A percentile compares a stretch with the other conserved stretches of the same genome.
Conservation (phyloP, 53 echinoderm and acorn worm genomes). For the Astropecten irregularis region DNA sequence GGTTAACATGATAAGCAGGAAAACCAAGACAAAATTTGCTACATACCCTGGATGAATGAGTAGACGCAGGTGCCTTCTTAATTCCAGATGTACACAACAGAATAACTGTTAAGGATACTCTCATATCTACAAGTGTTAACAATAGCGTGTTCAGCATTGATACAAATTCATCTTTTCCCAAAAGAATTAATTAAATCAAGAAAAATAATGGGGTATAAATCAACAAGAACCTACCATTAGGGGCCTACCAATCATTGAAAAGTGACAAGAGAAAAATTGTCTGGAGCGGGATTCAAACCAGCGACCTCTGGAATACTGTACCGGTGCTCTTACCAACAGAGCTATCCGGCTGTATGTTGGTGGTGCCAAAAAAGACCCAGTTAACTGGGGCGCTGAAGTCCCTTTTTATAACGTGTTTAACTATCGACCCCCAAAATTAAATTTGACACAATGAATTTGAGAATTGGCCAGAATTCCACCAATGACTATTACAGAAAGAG, state of each 20-base stretch:
- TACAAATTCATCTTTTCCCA: neutral
- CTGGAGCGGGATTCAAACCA: no score
- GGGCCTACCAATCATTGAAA: neutral
- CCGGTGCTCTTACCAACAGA: no score
- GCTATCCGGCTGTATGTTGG: neutral
- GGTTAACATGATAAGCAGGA: neutral
- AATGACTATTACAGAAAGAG: neutral
- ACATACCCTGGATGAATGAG: conserved; percentile 48
- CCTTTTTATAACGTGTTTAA: no score
- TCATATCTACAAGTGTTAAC: no score
- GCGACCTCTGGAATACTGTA: no score
- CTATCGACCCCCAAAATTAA: no score
- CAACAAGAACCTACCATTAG: neutral
- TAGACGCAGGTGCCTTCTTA: conserved; percentile 21
- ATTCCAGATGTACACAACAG: neutral
- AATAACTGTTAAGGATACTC: conserved; percentile 1
- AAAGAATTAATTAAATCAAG: neutral
- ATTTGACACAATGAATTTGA: neutral
- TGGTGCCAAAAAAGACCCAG: no score
- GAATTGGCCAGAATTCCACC: neutral
- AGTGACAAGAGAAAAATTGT: no score
- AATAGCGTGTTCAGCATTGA: no score
- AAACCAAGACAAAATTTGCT: neutral
- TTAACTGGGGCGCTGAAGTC: no score
- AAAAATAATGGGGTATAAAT: neutral